These are phyloP conservation scores for Lottia scabra DNA, from an alignment of 2,888 invertebrate species.

Conservation along the genomic window DNA sequence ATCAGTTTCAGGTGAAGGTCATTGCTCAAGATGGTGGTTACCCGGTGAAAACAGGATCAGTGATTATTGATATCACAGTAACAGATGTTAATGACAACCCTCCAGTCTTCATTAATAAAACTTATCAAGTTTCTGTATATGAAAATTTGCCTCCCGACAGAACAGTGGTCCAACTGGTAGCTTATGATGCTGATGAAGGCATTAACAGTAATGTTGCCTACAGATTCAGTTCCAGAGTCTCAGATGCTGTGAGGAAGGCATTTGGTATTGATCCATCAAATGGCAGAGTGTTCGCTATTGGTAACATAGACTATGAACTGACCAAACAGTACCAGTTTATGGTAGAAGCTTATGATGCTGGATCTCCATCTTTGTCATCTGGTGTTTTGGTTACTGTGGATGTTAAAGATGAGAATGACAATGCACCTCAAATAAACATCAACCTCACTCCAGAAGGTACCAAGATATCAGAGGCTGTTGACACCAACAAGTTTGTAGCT, in stretches of 20 bases:
- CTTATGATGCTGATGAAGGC: conserved; percentile 87
- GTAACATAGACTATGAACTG: conserved; percentile 86
- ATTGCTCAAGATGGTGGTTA: conserved; percentile 57
- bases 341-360: conserved; percentile 68
- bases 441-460: conserved; percentile 84
- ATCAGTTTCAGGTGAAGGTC: conserved; percentile 47
- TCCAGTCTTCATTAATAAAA: conserved; percentile 42
- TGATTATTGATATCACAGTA: conserved; percentile 50
- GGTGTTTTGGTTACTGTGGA: conserved; percentile 73
- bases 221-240: conserved; percentile 59
- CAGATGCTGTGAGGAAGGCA: conserved; percentile 40
- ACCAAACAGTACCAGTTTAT: conserved; percentile 78
- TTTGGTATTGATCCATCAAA: conserved; percentile 82
- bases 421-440: conserved; percentile 86
- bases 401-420: conserved; percentile 83
- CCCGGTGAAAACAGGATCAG: conserved; percentile 44
- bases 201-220: conserved; percentile 76
- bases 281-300: conserved; percentile 84
- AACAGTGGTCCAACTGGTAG: conserved; percentile 75
- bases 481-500: conserved; percentile 91
- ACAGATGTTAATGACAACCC: conserved; percentile 58
- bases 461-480: conserved; percentile 75
- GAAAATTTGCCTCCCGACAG: conserved; percentile 45
- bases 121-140: conserved; percentile 47
- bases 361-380: conserved; percentile 39